Evolutionary conservation across 2,797 vertebrate genomes (phyloP), one percentile per base, ranked within the genome.

Genomic region (Rhinichthys osculus): DNA sequence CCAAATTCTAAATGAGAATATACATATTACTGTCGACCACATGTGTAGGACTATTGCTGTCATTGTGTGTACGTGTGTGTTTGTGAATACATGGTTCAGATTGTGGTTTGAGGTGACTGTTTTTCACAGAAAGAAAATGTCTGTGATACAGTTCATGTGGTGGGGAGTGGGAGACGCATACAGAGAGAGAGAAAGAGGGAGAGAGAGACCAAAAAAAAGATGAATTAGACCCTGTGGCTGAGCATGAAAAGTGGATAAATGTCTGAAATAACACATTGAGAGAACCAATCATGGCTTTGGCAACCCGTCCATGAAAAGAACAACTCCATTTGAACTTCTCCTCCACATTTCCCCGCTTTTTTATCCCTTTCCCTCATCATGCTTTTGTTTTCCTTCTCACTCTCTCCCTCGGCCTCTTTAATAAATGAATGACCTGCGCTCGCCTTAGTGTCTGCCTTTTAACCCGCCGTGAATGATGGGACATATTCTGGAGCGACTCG

Each of bases 181-280:
- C 38, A 78, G 33, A 59, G 23, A 74, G 40, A 52, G 59, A 67
- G 42, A 59, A 21, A 27, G 38, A 73, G 38, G 81, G 35, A 44
- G 30, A 59, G 57, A 59, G 23, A 66, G 62, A 3, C 21, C 33
- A 38, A 42, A 42, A n/a, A n/a, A 57, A 72, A 90, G 87, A 91
- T 86, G 85, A 83, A 91, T 91, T 88, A 85, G 81, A 85, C 89
- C 77, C 86, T 77, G 86, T 80, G 87, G 83, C 81, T 54, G 62
- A 81, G 47, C 30, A 83, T 85, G 85, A 86, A 87, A 89, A 87
- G 84, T 90, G 91, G 87, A 90, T 89, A 87, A 87, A 90, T 82
- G 89, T 90, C 90, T 91, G 87, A 54, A 90, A 90, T 88, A 89
- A 90, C 89, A 91, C 89, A 83, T 71, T 87, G 88, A 90, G 89